Evolutionary conservation across 2,888 invertebrate species (phyloP), one percentile per base, ranked within the genome.

Genomic region (Hermaeophaga mercurialis): DNA sequence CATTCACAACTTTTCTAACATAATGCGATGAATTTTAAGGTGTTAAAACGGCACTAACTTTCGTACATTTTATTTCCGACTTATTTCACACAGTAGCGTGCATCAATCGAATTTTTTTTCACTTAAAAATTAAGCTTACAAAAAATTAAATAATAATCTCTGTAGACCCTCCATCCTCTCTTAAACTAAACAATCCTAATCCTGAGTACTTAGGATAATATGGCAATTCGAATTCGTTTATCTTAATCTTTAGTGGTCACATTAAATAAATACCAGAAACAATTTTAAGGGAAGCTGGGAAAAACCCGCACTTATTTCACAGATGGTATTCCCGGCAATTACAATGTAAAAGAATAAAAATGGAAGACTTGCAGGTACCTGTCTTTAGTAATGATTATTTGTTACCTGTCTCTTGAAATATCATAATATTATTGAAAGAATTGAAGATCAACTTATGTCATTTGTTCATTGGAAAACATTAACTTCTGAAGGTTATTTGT

Each of bases 21-120:
- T 15, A 39, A 56, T 61, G 58, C 48, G 61, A 56, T 52, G 11
- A 44, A 56, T 58, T 61, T 47, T 50, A 43, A 55, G 54, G 54
- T 54, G 50, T 56, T 38, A 46, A 54, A 59, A 39, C 11, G 31
- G 39, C 24, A 39, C 19, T 49, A 17, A 38, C 19, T 43, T 9
- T 24, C 43, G 34, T 52, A 11, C 34, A 44, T 33, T 22, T 43
- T 52, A 52, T 43, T 52, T 52, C 52, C 52, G 52, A 52, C 26
- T 14, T 28, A 4, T 7, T 6, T 6, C n/a, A n/a, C n/a, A 26
- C 39, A 39, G 39, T 39, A 19, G 15, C 39, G 19, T 31, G 9
- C 39, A n/a, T 2, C 11, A 15, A 34, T 11, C 6, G 11, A 34
- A 34, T 14, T 11, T 34, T 34, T 7, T 11, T 34, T n/a, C 34